These are phyloP conservation scores for Pterostichus madidus DNA, from an alignment of 2,888 invertebrate genomes.

Conservation along the genomic window DNA sequence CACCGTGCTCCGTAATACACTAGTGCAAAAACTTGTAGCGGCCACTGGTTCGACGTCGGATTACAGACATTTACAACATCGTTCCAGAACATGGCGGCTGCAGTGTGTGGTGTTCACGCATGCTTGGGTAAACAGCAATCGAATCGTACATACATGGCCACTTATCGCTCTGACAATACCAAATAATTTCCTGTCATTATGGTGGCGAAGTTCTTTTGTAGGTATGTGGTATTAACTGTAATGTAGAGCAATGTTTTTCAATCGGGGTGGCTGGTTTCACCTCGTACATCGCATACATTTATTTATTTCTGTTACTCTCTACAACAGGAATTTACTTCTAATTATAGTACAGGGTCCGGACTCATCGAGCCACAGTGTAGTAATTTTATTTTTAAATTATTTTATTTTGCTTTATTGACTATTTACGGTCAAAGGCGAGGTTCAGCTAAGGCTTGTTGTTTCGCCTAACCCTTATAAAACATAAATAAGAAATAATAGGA, in stretches of 20 bases:
- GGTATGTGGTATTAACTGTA: neutral
- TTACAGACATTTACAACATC: slow-evolving; percentile 5
- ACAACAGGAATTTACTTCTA: no score
- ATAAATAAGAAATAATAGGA: no score
- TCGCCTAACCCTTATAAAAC: no score
- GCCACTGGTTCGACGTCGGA: neutral
- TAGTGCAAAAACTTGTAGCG: slow-evolving; percentile 2
- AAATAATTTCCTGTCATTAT: slow-evolving; percentile 6
- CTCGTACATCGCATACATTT: no score
- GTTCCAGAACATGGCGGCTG: neutral
- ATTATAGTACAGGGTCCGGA: no score
- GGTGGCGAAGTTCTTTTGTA: neutral
- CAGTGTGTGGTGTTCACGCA: neutral
- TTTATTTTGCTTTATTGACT: no score
- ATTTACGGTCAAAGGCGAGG: no score
- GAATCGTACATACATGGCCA: neutral
- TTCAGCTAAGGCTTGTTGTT: no score
- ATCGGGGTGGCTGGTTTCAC: neutral
- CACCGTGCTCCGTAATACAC: neutral
- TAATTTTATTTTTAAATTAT: no score
- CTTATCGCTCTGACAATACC: slow-evolving; percentile 2
- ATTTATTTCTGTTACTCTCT: no score
- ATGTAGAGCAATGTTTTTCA: neutral
- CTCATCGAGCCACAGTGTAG: no score
- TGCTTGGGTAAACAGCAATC: neutral